phyloP scores from a whole-genome alignment of 2,113 vertebrate genomes.

The Procavia capensis region DNA sequence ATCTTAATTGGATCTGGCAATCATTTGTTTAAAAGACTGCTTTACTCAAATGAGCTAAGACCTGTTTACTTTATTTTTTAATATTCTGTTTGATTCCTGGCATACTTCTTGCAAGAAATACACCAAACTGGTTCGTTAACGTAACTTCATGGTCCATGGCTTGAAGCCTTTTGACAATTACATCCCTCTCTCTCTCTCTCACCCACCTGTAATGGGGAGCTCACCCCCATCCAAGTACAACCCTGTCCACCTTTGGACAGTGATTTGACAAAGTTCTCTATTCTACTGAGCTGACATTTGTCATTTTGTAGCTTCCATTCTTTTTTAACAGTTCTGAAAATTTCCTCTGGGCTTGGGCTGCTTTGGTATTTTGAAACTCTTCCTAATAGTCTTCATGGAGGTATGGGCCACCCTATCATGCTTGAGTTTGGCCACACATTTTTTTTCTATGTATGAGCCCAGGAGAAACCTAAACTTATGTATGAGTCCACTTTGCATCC shows the following conservation, averaged over 20 bases:
- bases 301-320: neutral
- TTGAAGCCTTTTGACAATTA: neutral
- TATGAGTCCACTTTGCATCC: neutral
- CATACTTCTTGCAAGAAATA: neutral
- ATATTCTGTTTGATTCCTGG: neutral
- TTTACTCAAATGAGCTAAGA: slow-evolving; percentile 48
- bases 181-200: neutral
- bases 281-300: neutral
- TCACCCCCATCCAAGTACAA: neutral
- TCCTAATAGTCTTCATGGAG: neutral
- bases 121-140: neutral
- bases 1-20: neutral
- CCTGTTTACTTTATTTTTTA: slow-evolving; percentile 2
- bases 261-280: neutral
- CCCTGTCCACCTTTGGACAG: neutral
- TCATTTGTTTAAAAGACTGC: neutral
- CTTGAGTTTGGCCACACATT: neutral
- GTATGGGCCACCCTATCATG: neutral
- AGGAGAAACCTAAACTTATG: neutral
- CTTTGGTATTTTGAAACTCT: slow-evolving; percentile 20
- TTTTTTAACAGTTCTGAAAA: neutral
- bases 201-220: neutral
- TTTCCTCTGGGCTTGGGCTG: neutral
- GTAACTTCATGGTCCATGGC: neutral
- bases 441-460: neutral